Conservation (phyloP, 2,888 invertebrate species). For the Chrysopilus asiliformis region DNA sequence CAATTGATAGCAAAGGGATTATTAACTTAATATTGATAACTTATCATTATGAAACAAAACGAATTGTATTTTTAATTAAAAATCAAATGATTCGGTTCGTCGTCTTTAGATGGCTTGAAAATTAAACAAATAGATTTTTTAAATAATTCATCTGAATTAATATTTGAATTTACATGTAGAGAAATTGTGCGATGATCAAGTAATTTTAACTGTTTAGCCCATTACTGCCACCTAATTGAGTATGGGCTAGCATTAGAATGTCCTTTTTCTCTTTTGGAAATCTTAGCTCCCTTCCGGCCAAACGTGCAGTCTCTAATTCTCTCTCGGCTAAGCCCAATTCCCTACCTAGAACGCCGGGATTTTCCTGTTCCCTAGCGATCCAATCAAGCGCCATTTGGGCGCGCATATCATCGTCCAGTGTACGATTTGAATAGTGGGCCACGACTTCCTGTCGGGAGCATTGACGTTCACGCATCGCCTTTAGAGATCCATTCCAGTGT, state of each 20-base stretch:
- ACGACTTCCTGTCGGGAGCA: conserved; percentile 88
- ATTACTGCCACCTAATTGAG: conserved; percentile 50
- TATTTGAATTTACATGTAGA: not conserved
- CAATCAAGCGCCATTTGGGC: conserved; percentile 93
- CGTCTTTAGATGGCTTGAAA: too few relatives aligned
- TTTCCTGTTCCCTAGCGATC: conserved; percentile 71
- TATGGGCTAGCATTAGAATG: conserved; percentile 77
- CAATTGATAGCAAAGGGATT: too few relatives aligned
- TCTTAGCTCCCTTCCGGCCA: conserved; percentile 79
- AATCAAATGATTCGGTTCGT: too few relatives aligned
- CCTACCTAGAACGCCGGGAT: conserved; percentile 58
- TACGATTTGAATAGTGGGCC: conserved; percentile 84
- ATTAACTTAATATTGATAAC: too few relatives aligned
- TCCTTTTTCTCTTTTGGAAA: conserved; percentile 94
- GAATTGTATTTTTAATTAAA: too few relatives aligned
- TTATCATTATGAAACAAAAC: too few relatives aligned
- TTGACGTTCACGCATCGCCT: conserved; percentile 89
- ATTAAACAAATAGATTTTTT: not conserved
- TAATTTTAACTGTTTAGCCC: conserved; percentile 16
- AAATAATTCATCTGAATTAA: not conserved
- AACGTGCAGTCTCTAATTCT: conserved; percentile 71
- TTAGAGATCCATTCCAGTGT: conserved; percentile 93
- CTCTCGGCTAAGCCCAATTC: conserved; percentile 76
- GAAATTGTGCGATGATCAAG: not conserved
- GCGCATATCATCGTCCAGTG: conserved; percentile 89